Conservation (phyloP, 2,888 invertebrate species). For the Andrena marginata region DNA sequence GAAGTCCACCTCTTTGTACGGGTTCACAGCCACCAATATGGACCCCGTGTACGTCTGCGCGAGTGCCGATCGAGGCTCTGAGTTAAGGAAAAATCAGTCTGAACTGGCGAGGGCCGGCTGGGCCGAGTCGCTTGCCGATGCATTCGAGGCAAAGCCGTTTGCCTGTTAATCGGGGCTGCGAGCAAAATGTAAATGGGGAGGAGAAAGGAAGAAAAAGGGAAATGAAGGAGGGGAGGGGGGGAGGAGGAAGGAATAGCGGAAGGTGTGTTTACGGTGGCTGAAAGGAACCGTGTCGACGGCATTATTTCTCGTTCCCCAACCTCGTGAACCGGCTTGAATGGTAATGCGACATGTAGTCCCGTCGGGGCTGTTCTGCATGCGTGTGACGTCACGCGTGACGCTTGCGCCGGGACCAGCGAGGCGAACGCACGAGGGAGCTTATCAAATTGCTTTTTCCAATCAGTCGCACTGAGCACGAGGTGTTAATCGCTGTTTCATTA, state of each 20-base stretch:
- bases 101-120: neutral
- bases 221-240: neutral
- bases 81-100: constrained; percentile 84
- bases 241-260: neutral
- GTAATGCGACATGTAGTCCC: constrained; percentile 55
- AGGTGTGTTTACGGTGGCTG: constrained; percentile 35
- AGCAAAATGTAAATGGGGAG: constrained; percentile 13
- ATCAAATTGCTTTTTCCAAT: neutral
- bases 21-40: constrained; percentile 96
- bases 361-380: constrained; percentile 17
- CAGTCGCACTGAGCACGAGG: too few relatives aligned
- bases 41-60: constrained; percentile 96
- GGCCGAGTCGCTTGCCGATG: constrained; percentile 34
- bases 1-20: constrained; percentile 96
- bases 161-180: constrained; percentile 30
- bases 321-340: constrained; percentile 51
- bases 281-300: constrained; percentile 51
- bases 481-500: too few relatives aligned
- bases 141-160: constrained; percentile 9
- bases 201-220: neutral
- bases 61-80: constrained; percentile 20
- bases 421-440: constrained; percentile 5
- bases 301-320: constrained; percentile 53
- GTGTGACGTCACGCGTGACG: constrained; percentile 31
- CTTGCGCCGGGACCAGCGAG: neutral